phyloP scores from a whole-genome alignment of 1,140 invertebrate species.

The Drosophila nikananu region DNA sequence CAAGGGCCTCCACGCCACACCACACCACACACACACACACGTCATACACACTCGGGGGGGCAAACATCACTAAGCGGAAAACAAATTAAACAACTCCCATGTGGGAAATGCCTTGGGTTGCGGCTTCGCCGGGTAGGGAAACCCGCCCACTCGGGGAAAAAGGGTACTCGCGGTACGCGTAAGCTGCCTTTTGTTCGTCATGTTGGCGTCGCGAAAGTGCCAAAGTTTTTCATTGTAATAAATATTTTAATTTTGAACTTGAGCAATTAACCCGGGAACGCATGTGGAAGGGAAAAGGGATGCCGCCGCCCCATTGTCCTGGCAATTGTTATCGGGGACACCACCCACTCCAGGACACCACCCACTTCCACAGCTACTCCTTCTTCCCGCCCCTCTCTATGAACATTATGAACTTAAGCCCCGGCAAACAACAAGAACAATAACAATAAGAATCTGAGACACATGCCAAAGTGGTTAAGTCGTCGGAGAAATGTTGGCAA shows the following conservation, averaged over 20 bases:
- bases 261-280: conserved; percentile 80
- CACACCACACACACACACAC: not conserved
- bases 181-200: conserved; percentile 70
- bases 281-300: conserved; percentile 59
- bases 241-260: conserved; percentile 84
- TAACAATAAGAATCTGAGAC: conserved; percentile 73
- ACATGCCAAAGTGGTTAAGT: conserved; percentile 78
- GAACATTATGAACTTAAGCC: conserved; percentile 81
- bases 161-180: conserved; percentile 34
- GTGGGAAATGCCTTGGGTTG: not conserved
- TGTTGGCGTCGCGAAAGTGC: conserved; percentile 78
- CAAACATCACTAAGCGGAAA: conserved; percentile 55
- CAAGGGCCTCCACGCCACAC: conserved; percentile 2
- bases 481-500: conserved; percentile 55
- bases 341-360: conserved; percentile 21
- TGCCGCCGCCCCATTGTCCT: conserved; percentile 38
- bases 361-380: conserved; percentile 4
- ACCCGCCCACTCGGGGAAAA: conserved; percentile 4
- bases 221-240: conserved; percentile 83
- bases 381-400: conserved; percentile 4
- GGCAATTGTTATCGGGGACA: conserved; percentile 56
- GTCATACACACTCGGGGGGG: conserved; percentile 1
- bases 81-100: conserved; percentile 52
- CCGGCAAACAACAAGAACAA: conserved; percentile 51
- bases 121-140: not conserved